phyloP scores from a whole-genome alignment of 2,113 vertebrate species.

The Gadus macrocephalus region DNA sequence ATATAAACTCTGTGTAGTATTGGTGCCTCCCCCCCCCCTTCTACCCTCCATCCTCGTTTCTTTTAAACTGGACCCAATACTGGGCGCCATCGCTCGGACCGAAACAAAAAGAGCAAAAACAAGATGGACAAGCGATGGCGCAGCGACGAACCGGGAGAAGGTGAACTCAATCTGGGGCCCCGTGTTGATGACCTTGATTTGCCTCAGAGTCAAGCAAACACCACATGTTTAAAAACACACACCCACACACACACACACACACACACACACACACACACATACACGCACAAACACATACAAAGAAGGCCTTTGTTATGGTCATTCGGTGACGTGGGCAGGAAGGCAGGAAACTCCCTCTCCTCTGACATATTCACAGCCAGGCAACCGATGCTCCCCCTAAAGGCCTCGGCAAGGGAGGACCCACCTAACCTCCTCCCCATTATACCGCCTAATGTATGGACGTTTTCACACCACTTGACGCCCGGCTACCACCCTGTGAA shows the following conservation, averaged over 20 bases:
- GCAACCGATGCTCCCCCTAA: slow-evolving; percentile 14
- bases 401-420: background rate
- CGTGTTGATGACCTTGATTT: slow-evolving; percentile 34
- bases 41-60: slow-evolving; percentile 7
- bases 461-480: slow-evolving; percentile 34
- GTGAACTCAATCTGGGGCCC: slow-evolving; percentile 16
- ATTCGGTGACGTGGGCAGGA: slow-evolving; percentile 47
- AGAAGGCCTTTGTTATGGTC: slow-evolving; percentile 50
- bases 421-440: slow-evolving; percentile 3
- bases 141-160: slow-evolving; percentile 2
- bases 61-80: slow-evolving; percentile 52
- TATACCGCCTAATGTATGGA: slow-evolving; percentile 29
- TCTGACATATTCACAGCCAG: slow-evolving; percentile 31
- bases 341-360: slow-evolving; percentile 52
- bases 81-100: slow-evolving; percentile 5
- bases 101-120: too few species aligned
- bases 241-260: background rate
- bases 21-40: slow-evolving; percentile 15
- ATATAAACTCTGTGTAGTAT: slow-evolving; percentile 59
- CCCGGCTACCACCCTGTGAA: slow-evolving; percentile 25
- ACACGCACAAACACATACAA: background rate
- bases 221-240: too few species aligned
- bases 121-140: too few species aligned
- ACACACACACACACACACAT: background rate
- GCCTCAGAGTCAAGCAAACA: slow-evolving; percentile 41